Base-by-base conservation (phyloP, 2,113 vertebrate genomes). In the Nibea albiflora region DNA sequence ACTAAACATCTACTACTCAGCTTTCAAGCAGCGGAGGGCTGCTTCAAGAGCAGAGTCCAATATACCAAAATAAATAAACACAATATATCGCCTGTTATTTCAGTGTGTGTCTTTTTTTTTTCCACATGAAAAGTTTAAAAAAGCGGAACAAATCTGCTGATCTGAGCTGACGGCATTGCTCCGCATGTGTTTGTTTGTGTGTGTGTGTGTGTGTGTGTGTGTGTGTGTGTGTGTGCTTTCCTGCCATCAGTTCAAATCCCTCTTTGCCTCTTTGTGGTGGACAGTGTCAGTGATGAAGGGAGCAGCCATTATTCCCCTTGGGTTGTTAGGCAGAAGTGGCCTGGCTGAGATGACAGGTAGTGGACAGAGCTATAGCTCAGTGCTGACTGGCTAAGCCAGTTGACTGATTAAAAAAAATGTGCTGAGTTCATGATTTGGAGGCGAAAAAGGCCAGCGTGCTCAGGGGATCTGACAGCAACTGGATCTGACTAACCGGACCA, bases 381-480 rank as follows among this genome's bases (percentile, higher is more conserved):
- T 80, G 80, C 80, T 89, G 73, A 90, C 73, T 64, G 84, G 75
- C 70, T 19, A 2, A 42, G 71, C 77, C 63, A 60, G 86, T 72
- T 80, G 77, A 77, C 83, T 91, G 86, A 90, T 90, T 88, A 75
- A 83, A 90, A 46, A 88, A 81, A 76, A 84, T 54, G 46, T 84
- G 68, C 82, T 85, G 84, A 83, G 73, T 78, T 83, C 78, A 82
- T 65, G 61, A 79, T 80, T 85, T 67, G 60, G 62, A 74, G 76
- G 65, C 60, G 54, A 75, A 75, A 39, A 68, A 60, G 61, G 62
- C 58, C 39, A 50, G 12, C 35, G 54, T 28, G 24, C 24, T 70
- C n/a, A 0, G 44, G 63, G 49, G 66, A 53, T 11, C 49, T 42
- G 56, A 76, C 52, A 61, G 31, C 20, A 56, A 58, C 44, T 4